Percentiles rank a stretch among this genome's conserved stretches.
These are phyloP conservation scores for Hippocampus abdominalis DNA, from an alignment of 2,113 vertebrate species.

Conservation along the genomic window DNA sequence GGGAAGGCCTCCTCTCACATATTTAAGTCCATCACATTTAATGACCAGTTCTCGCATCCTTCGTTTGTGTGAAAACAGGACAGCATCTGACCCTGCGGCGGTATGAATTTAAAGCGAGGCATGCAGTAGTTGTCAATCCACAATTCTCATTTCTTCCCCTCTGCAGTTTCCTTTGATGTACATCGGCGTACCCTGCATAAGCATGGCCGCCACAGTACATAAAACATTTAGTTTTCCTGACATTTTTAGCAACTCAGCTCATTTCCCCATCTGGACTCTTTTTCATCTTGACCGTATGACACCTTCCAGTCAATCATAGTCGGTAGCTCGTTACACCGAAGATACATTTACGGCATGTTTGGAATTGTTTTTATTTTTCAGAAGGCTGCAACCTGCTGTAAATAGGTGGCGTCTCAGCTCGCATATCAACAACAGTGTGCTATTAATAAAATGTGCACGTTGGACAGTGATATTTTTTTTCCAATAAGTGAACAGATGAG, in stretches of 20 bases:
- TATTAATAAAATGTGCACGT: too few relatives aligned
- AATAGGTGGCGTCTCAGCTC: constrained; percentile 12
- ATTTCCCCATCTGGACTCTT: constrained; percentile 17
- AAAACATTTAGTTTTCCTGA: constrained; percentile 28
- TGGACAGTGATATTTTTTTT: too few relatives aligned
- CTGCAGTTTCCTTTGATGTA: constrained; percentile 13
- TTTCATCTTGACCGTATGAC: constrained; percentile 22
- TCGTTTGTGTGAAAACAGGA: background rate
- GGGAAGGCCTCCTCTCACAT: background rate
- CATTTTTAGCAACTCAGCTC: constrained; percentile 23
- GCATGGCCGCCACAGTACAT: background rate
- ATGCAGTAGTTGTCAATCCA: constrained; percentile 6
- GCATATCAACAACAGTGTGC: background rate
- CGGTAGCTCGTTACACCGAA: constrained; percentile 18
- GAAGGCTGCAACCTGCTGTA: constrained; percentile 28
- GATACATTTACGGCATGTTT: constrained; percentile 25
- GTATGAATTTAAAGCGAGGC: constrained; percentile 19
- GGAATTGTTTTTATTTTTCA: constrained; percentile 6
- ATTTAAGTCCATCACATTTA: background rate
- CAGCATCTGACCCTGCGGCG: constrained; percentile 1
- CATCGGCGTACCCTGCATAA: constrained; percentile 5
- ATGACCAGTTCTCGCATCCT: background rate
- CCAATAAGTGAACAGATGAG: too few relatives aligned
- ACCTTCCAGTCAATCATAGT: constrained; percentile 31
- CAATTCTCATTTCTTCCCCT: background rate